A percentile compares a stretch with the other conserved stretches of the same genome.
Evolutionary conservation across 2,113 vertebrate genomes (phyloP).

Genomic region (Ceyx margarethae): DNA sequence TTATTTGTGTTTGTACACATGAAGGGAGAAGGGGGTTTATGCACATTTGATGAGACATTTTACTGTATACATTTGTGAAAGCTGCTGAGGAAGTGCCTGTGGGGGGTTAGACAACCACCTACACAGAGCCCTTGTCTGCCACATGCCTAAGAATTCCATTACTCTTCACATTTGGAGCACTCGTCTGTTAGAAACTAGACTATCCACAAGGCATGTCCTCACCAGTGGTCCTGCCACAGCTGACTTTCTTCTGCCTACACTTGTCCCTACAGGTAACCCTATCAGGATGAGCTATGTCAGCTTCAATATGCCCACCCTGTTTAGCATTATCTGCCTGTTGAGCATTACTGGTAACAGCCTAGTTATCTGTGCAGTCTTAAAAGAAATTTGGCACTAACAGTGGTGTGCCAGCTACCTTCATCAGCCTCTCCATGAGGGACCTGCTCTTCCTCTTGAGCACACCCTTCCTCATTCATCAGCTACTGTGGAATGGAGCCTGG

Average conservation of each 20-base stretch:
- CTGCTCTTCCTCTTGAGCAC: constrained; percentile 65
- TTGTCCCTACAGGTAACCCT: not conserved
- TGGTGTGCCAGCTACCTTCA: constrained; percentile 63
- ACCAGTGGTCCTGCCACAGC: not conserved
- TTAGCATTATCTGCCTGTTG: constrained; percentile 71
- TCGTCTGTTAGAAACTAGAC: not conserved
- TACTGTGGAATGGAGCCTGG: constrained; percentile 64
- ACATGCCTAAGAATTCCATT: rapidly evolving
- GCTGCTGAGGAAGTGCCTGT: not conserved
- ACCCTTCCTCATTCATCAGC: constrained; percentile 70
- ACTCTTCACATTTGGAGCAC: not conserved
- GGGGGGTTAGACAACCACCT: not conserved
- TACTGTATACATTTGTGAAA: not conserved
- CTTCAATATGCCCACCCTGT: constrained; percentile 71
- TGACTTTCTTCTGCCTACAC: not conserved
- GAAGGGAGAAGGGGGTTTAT: not conserved
- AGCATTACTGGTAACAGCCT: constrained; percentile 68
- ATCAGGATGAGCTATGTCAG: constrained; percentile 38
- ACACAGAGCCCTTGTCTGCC: not conserved
- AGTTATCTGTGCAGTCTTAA: constrained; percentile 70
- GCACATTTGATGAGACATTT: not conserved
- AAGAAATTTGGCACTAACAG: constrained; percentile 69
- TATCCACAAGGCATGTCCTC: not conserved
- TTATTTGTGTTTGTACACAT: not conserved
- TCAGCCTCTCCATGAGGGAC: constrained; percentile 64